These are phyloP conservation scores for Mormyrus iriodes DNA, from an alignment of 2,113 vertebrate species.

Conservation along the genomic window DNA sequence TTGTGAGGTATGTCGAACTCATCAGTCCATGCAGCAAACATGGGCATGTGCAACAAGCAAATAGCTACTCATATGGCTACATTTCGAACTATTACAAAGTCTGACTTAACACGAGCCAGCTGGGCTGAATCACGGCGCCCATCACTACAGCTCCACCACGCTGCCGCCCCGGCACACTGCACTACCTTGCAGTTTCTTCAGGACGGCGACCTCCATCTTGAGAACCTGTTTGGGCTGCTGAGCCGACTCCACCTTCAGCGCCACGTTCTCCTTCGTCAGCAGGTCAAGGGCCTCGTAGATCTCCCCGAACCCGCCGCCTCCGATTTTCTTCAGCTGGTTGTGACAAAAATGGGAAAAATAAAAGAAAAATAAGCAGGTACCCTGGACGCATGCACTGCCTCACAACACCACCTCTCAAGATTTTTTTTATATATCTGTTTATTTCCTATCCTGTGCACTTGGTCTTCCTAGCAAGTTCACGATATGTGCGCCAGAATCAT, in stretches of 20 bases:
- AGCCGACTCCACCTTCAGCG: slow-evolving; percentile 95
- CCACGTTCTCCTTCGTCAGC: slow-evolving; percentile 92
- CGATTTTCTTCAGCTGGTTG: slow-evolving; percentile 92
- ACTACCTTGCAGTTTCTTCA: slow-evolving; percentile 95
- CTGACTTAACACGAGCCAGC: not conserved
- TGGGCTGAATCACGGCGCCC: not conserved
- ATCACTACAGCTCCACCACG: not conserved
- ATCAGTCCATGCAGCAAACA: not conserved
- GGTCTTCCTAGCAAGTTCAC: not conserved
- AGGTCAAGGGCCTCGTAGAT: slow-evolving; percentile 95
- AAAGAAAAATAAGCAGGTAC: not conserved
- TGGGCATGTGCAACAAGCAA: not conserved
- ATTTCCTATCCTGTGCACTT: not conserved
- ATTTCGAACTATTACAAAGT: not conserved
- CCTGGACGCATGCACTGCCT: not conserved
- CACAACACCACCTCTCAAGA: not conserved
- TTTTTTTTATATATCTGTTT: not conserved
- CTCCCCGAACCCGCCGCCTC: slow-evolving; percentile 92
- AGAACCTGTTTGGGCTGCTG: slow-evolving; percentile 98
- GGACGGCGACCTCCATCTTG: slow-evolving; percentile 98
- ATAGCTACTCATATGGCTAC: not conserved
- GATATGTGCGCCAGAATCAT: not conserved
- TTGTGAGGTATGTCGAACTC: not conserved
- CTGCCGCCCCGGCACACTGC: not conserved
- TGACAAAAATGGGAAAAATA: slow-evolving; percentile 14